Conservation (phyloP, 1,140 invertebrate species). For the Bradynema listronoti region DNA sequence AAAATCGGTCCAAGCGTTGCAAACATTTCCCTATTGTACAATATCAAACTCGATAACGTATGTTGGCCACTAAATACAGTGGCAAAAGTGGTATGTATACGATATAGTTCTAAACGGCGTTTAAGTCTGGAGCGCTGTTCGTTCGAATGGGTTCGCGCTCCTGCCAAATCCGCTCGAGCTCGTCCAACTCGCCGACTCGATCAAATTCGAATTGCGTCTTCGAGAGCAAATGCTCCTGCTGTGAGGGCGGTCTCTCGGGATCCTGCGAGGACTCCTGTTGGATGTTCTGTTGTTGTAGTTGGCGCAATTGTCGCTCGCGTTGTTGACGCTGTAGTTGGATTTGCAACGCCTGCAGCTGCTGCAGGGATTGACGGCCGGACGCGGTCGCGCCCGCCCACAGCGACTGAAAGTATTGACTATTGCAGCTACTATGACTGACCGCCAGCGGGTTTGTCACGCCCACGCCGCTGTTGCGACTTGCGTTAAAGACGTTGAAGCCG, state of each 20-base stretch:
- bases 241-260: too few relatives aligned
- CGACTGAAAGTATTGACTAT: too few relatives aligned
- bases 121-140: slow-evolving; percentile 27
- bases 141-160: slow-evolving; percentile 36
- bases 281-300: neutral
- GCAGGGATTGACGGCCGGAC: too few relatives aligned
- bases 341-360: neutral
- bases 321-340: neutral
- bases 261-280: too few relatives aligned
- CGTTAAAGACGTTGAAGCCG: neutral
- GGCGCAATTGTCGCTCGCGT: neutral
- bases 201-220: slow-evolving; percentile 29
- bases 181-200: slow-evolving; percentile 37
- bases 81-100: too few relatives aligned
- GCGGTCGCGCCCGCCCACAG: too few relatives aligned
- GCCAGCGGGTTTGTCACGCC: neutral
- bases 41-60: too few relatives aligned
- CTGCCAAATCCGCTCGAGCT: slow-evolving; percentile 29
- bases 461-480: neutral
- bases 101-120: slow-evolving; percentile 7
- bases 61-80: too few relatives aligned
- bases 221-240: too few relatives aligned
- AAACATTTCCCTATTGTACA: too few relatives aligned
- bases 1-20: too few relatives aligned
- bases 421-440: too few relatives aligned